phyloP scores from a whole-genome alignment of 1,140 invertebrate species.

The Pseudomyrmex sp. region DNA sequence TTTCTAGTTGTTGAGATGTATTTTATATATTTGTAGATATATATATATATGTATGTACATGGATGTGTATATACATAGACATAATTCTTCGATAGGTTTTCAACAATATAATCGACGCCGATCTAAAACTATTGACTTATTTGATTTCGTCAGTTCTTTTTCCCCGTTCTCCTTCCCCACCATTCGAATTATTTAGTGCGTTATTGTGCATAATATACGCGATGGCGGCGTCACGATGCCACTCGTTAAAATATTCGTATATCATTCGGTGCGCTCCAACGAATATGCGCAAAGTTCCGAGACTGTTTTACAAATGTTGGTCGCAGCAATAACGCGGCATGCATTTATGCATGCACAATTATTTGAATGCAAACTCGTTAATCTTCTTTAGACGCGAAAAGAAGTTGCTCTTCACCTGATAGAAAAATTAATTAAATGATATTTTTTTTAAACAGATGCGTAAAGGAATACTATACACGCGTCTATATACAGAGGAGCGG shows the following conservation, averaged over 20 bases:
- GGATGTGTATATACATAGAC: no score
- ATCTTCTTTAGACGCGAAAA: conserved; percentile 28
- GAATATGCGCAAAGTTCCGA: conserved; percentile 45
- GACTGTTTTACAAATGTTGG: conserved; percentile 56
- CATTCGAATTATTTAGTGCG: background rate
- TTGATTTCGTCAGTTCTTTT: background rate
- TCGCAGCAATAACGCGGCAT: conserved; percentile 42
- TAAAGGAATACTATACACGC: background rate
- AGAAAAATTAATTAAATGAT: conserved; percentile 45
- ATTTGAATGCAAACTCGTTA: conserved; percentile 51
- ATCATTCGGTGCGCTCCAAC: conserved; percentile 44
- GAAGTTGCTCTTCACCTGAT: background rate
- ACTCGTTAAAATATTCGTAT: conserved; percentile 51
- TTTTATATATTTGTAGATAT: no score
- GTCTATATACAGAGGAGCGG: background rate
- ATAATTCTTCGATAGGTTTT: background rate
- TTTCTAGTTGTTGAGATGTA: no score
- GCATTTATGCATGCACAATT: conserved; percentile 59
- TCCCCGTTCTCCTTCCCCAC: no score
- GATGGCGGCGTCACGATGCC: conserved; percentile 9
- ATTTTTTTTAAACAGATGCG: conserved; percentile 25
- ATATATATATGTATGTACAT: no score
- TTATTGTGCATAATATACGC: background rate
- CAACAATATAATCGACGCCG: background rate
- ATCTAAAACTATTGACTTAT: conserved; percentile 6